Conservation (phyloP, 2,113 vertebrate genomes). For the human region GRCh38 chr13:100807501-100808000, state of each 20-base stretch:
- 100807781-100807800: background rate
- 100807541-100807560: background rate
- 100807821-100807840: background rate
- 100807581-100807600: background rate
- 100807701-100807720: background rate
- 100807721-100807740: background rate
- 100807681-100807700: background rate
- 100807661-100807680: background rate
- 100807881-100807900: background rate
- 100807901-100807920: background rate
- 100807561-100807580: background rate
- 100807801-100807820: background rate
- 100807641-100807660: background rate
- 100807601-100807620: background rate
- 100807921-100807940: background rate
- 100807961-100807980: constrained; percentile 50
- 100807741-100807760: background rate
- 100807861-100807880: background rate
- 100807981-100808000: background rate
- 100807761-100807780: background rate
- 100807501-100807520: background rate
- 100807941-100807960: background rate
- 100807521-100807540: background rate
- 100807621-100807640: background rate
- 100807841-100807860: background rate